These are phyloP conservation scores for Tringa solitaria DNA, from an alignment of 2,113 vertebrate genomes.

Conservation along the genomic window DNA sequence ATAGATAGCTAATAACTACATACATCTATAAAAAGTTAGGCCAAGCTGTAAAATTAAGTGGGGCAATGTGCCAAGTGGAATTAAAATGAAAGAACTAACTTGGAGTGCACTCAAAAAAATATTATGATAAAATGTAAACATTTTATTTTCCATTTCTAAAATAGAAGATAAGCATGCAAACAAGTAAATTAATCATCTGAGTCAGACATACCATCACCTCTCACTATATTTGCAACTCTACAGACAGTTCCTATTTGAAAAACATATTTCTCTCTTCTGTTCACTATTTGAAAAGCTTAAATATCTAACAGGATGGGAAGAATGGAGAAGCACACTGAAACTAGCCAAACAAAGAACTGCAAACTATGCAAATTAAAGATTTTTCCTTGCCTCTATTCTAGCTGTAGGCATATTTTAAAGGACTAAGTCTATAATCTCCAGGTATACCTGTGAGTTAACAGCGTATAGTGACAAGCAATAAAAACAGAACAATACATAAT, in stretches of 20 bases:
- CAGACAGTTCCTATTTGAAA: background rate
- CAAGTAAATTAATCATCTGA: background rate
- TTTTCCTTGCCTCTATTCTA: background rate
- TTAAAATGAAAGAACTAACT: background rate
- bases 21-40: background rate
- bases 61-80: background rate
- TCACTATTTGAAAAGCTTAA: background rate
- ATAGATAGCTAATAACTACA: background rate
- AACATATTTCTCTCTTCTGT: background rate
- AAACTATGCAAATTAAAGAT: background rate
- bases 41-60: background rate
- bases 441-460: background rate
- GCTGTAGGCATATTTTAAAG: background rate
- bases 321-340: background rate
- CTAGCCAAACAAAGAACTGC: background rate
- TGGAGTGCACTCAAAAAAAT: background rate
- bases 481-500: background rate
- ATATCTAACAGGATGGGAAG: background rate
- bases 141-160: constrained; percentile 21
- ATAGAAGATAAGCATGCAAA: constrained; percentile 3
- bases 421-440: background rate
- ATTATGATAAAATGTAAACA: background rate
- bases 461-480: background rate
- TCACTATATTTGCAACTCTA: background rate
- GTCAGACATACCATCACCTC: background rate